These are phyloP conservation scores for Heteromurus nitidus DNA, from an alignment of 2,888 invertebrate genomes.

Conservation along the genomic window DNA sequence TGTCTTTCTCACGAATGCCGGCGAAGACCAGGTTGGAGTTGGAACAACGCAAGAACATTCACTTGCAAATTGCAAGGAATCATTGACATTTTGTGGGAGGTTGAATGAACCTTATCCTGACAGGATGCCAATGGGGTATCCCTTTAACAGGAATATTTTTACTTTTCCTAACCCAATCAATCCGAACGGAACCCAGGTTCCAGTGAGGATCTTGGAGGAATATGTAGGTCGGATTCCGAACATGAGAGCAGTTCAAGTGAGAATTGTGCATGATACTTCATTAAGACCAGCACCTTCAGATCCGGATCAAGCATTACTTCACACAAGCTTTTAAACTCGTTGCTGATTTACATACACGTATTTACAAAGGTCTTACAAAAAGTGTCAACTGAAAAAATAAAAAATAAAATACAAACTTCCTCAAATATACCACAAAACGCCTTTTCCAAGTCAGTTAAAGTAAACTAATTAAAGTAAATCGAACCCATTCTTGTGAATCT, in stretches of 20 bases:
- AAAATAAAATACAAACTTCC: no score
- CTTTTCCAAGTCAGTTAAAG: no score
- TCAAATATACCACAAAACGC: no score
- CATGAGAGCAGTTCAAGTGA: constrained; percentile 61
- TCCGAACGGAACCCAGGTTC: constrained; percentile 36
- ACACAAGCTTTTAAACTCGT: no score
- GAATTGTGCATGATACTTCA: neutral
- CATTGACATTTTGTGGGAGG: constrained; percentile 87
- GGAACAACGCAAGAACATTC: constrained; percentile 74
- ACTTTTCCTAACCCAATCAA: constrained; percentile 30
- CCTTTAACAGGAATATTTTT: constrained; percentile 42
- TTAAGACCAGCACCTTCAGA: no score
- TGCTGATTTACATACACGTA: no score
- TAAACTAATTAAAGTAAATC: no score
- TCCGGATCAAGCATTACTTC: no score
- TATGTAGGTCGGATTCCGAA: constrained; percentile 61
- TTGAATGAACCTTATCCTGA: constrained; percentile 87
- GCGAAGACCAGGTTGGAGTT: constrained; percentile 71
- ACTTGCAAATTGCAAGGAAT: constrained; percentile 80
- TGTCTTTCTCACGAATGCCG: constrained; percentile 74
- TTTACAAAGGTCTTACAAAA: no score
- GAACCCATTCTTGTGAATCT: no score
- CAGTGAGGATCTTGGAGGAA: constrained; percentile 54
- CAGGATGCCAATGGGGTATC: constrained; percentile 79
- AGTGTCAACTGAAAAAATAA: no score